phyloP scores from a whole-genome alignment of 2,113 vertebrate genomes.

The Jacana jacana region DNA sequence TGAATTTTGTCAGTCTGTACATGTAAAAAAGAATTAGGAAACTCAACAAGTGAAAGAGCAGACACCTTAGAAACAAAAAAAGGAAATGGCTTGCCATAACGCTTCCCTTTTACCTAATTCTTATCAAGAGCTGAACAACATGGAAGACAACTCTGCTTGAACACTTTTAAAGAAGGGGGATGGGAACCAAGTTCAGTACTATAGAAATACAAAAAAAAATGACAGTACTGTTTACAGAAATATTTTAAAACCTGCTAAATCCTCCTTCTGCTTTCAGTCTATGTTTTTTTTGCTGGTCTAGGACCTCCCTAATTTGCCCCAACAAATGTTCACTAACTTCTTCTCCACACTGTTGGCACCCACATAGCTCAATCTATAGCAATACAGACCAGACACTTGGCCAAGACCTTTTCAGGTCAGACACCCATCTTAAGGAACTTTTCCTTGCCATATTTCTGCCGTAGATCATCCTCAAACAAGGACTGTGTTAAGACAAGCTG shows the following conservation, averaged over 20 bases:
- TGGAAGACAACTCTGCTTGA: not conserved
- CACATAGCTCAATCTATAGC: not conserved
- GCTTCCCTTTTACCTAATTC: not conserved
- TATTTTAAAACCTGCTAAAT: not conserved
- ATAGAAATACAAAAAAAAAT: not conserved
- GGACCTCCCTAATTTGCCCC: not conserved
- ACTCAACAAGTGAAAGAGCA: not conserved
- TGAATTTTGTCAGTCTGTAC: not conserved
- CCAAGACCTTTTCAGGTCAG: not conserved
- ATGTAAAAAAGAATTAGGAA: not conserved
- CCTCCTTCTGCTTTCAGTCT: not conserved
- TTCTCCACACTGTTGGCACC: not conserved
- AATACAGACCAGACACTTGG: not conserved
- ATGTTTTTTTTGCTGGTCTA: not conserved
- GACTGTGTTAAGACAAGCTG: not conserved
- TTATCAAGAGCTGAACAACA: not conserved
- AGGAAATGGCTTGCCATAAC: not conserved
- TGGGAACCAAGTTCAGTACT: not conserved
- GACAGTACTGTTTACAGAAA: not conserved
- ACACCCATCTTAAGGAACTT: not conserved
- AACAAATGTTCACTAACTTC: not conserved
- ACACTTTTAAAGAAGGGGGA: not conserved
- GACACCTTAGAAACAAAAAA: not conserved
- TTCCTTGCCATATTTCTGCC: not conserved
- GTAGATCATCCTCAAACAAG: not conserved